Evolutionary conservation across 2,888 invertebrate species (phyloP), one percentile per base, ranked within the genome.

Genomic region (Volucella bombylans): DNA sequence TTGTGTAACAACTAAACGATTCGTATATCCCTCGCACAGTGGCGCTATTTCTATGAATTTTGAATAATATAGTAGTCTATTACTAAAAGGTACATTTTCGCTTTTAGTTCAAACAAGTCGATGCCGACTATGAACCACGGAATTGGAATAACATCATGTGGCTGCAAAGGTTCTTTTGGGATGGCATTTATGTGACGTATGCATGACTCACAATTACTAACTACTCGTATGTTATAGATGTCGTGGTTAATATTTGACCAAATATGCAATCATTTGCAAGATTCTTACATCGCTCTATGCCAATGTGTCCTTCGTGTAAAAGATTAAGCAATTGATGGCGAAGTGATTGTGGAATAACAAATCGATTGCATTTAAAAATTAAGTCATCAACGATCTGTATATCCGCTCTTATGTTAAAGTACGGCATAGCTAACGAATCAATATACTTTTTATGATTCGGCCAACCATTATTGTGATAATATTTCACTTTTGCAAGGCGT

Each of bases 51-150:
- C n/a, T n/a, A n/a, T n/a, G n/a, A n/a, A 82, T 47, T 73, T 78
- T 10, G 67, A 82, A 14, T 55, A 73, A 49, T 82, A n/a, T n/a
- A n/a, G n/a, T n/a, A 82, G 41, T 78, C 83, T 10, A 67, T 62
- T 45, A 76, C 43, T 62, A 80, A 45, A 8, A 80, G 31, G 15
- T 67, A 80, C 1, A 8, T 23, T n/a, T 54, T 41, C 31, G 55
- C 55, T 73, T 62, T 62, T 12, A 73, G 9, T 73, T 73, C 64
- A 31, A 81, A 61, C 31, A 61, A 43, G 14, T 72, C 61, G 23
- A 52, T 43, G 14, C 61, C 71, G 18, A 62, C 41, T 61, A 54
- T 72, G 15, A 45, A 61, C 43, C 71, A 72, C 0, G 59, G 61
- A 31, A 72, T 52, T 31, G 50, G 14, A 39, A 61, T 52, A 14